Base-by-base conservation (phyloP, 2,113 vertebrate genomes). In the Gopherus evgoodei region DNA sequence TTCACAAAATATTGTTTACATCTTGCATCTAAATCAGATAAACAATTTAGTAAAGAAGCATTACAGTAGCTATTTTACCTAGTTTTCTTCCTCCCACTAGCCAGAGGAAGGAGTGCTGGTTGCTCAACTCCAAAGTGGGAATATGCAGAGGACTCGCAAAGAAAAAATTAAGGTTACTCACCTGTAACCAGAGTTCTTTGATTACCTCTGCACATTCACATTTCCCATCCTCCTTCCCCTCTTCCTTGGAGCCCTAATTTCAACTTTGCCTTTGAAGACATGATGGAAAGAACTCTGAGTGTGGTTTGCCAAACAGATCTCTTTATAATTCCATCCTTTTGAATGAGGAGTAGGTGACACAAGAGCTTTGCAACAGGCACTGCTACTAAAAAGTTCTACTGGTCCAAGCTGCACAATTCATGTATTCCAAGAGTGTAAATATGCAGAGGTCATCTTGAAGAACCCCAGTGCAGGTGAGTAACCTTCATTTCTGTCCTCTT, bases 401-500 rank as follows among this genome's bases (percentile, higher is more conserved):
- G 5, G 57, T 62, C 5, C 11, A 11, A 12, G 57, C 47, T 53
- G 2, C 27, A 44, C 76, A 78, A n/a, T 1, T 11, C 85, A 6
- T 3, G 16, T 7, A 80, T 88, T 3, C 2, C 31, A 56, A 13
- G 44, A 44, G 8, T 84, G 21, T 86, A 22, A 6, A 17, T 76
- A 25, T 84, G n/a, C n/a, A 72, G 65, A 38, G 65, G 65, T 72
- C 17, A 38, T 72, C n/a, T 69, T 5, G 35, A 69, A 65, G 31
- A n/a, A 69, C 84, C 81, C 19, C 88, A 27, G 62, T 84, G 21
- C 59, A 17, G 69, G 25, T 5, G 80, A 17, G 57, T 6, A 2
- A 83, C 31, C 83, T 78, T 91, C 79, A 54, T 53, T 81, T 81
- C 50, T 81, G 4, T 35, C 25, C n/a, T 94, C 87, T 86, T 16